These are phyloP conservation scores for Arvicanthis niloticus DNA, from an alignment of 2,113 vertebrate species.

Conservation along the genomic window DNA sequence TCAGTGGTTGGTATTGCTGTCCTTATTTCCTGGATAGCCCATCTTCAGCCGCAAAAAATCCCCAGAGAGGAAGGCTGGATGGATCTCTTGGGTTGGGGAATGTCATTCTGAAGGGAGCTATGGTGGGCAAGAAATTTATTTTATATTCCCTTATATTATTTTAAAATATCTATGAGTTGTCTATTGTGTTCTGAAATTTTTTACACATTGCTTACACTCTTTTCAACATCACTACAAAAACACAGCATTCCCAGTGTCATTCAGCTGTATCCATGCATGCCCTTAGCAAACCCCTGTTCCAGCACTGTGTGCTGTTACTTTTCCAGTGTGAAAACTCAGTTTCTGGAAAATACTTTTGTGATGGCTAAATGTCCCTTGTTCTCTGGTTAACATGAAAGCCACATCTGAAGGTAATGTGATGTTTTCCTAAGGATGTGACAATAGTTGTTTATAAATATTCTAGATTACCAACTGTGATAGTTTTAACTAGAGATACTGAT, in stretches of 20 bases:
- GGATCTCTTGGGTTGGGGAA: neutral
- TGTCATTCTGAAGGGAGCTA: neutral
- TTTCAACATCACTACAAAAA: slow-evolving; percentile 11
- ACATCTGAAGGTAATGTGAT: neutral
- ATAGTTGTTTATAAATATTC: neutral
- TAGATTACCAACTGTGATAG: neutral
- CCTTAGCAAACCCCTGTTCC: neutral
- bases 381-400: neutral
- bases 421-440: neutral
- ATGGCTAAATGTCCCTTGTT: neutral
- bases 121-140: neutral
- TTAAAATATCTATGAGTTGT: neutral
- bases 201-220: neutral
- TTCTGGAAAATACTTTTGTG: neutral
- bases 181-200: slow-evolving; percentile 3
- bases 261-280: neutral
- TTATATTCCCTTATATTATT: neutral
- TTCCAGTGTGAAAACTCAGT: neutral
- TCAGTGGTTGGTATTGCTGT: neutral
- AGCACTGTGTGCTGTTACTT: neutral
- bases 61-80: neutral
- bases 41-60: neutral
- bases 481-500: neutral
- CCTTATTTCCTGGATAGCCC: neutral
- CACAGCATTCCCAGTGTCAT: neutral